A percentile compares a stretch with the other conserved stretches of the same genome.
phyloP scores from a whole-genome alignment of 2,797 vertebrate genomes.

The Pogoniulus pusillus region DNA sequence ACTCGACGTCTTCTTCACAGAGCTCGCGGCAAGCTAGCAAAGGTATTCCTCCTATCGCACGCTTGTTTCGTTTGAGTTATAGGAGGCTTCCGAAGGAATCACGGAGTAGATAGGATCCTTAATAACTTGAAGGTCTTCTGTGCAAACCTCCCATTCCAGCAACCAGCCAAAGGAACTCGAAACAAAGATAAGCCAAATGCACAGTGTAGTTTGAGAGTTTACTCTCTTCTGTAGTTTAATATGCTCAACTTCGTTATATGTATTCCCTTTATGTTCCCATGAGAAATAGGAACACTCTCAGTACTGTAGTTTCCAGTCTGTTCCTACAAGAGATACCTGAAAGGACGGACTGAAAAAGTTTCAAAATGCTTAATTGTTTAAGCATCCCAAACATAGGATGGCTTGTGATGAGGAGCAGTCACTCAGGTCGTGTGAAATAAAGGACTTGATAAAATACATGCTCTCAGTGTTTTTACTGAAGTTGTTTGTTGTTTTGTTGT shows the following conservation, averaged over 20 bases:
- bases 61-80: not conserved
- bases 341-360: not conserved
- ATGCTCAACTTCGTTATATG: not conserved
- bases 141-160: not conserved
- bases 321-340: not conserved
- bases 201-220: not conserved
- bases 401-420: not conserved
- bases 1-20: not conserved
- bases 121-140: not conserved
- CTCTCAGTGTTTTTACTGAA: not conserved
- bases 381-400: not conserved
- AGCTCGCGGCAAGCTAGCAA: not conserved
- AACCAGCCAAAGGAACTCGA: not conserved
- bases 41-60: not conserved
- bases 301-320: not conserved
- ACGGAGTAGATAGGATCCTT: not conserved
- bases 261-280: not conserved
- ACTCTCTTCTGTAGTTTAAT: not conserved
- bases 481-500: not conserved
- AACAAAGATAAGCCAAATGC: not conserved
- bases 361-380: not conserved
- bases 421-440: not conserved
- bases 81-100: not conserved
- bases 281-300: not conserved
- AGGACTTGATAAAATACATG: not conserved